Evolutionary conservation across 2,797 vertebrate genomes (phyloP).

Genomic region (Avahi laniger): DNA sequence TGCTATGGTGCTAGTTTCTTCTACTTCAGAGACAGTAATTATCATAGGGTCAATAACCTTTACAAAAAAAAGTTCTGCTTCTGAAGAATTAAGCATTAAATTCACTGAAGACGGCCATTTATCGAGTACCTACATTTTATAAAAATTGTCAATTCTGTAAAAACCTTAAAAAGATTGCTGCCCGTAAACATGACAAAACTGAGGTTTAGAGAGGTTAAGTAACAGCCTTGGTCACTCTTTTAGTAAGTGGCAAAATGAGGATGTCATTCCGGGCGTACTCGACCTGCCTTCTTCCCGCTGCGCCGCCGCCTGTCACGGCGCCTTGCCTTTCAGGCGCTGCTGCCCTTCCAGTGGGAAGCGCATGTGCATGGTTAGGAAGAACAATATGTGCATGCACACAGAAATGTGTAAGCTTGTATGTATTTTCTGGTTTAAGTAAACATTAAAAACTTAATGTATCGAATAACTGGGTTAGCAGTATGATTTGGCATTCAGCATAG

Average conservation of each 20-base stretch:
- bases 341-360: neutral
- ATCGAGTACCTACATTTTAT: neutral
- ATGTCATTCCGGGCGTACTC: neutral
- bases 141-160: neutral
- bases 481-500: neutral
- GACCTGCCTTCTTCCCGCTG: accelerated
- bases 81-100: neutral
- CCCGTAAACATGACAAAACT: constrained; percentile 20
- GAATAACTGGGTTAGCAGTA: neutral
- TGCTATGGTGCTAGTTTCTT: neutral
- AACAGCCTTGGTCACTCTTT: neutral
- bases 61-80: neutral
- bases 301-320: neutral
- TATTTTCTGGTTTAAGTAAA: neutral
- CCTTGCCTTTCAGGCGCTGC: neutral
- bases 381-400: no score
- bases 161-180: neutral
- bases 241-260: neutral
- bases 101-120: neutral
- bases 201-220: neutral
- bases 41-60: neutral
- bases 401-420: neutral
- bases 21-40: neutral
- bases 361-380: neutral
- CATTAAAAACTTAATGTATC: neutral